phyloP scores from a whole-genome alignment of 2,888 invertebrate species.

The Metallyticus violacea region DNA sequence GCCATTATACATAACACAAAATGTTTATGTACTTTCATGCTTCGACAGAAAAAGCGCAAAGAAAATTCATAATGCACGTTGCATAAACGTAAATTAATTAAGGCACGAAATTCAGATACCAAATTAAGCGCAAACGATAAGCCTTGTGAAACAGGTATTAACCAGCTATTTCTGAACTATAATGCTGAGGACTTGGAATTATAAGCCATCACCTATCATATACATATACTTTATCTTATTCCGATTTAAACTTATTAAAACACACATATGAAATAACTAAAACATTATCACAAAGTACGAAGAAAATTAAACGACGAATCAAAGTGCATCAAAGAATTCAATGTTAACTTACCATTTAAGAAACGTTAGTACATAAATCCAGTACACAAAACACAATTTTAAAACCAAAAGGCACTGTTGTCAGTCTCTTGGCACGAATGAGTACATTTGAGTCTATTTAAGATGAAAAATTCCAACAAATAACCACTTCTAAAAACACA shows the following conservation, averaged over 20 bases:
- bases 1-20: not conserved
- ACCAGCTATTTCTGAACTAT: not conserved
- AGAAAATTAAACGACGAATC: not conserved
- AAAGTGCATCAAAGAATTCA: not conserved
- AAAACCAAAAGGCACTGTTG: slow-evolving; percentile 7
- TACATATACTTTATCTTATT: not conserved
- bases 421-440: slow-evolving; percentile 1
- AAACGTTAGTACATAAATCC: not conserved
- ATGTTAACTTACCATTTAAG: not conserved
- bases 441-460: not conserved
- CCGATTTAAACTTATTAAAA: no score
- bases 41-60: not conserved
- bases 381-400: not conserved
- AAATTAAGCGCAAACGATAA: not conserved
- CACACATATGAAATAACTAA: not conserved
- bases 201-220: no score
- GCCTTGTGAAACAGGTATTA: not conserved
- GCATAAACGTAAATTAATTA: not conserved
- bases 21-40: not conserved
- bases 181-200: no score
- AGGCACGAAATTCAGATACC: not conserved
- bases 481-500: slow-evolving; percentile 9
- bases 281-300: not conserved
- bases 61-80: not conserved
- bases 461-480: not conserved